Evolutionary conservation across 2,797 vertebrate genomes (phyloP).

Genomic region (Salarias fasciatus): DNA sequence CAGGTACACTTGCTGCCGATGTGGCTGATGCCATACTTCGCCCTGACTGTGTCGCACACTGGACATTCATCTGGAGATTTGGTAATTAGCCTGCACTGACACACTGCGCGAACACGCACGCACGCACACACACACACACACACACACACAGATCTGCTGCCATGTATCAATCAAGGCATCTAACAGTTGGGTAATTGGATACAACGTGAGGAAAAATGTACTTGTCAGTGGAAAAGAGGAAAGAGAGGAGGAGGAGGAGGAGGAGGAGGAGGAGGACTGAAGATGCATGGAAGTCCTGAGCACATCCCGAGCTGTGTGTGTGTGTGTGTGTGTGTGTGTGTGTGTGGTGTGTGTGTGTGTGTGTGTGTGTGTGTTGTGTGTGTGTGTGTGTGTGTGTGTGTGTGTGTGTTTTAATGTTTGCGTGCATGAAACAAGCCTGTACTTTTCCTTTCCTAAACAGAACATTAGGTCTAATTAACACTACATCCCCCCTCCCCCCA

Average conservation of each 20-base stretch:
- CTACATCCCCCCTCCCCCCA: background rate
- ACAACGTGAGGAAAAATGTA: conserved; percentile 60
- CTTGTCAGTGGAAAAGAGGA: conserved; percentile 46
- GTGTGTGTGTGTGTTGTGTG: conserved; percentile 4
- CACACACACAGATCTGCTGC: conserved; percentile 19
- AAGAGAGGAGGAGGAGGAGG: conserved; percentile 13
- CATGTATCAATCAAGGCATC: conserved; percentile 66
- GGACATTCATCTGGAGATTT: conserved; percentile 67
- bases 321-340: conserved; percentile 10
- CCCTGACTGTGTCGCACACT: conserved; percentile 35
- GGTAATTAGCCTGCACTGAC: conserved; percentile 59
- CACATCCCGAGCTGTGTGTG: background rate
- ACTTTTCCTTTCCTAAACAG: conserved; percentile 37
- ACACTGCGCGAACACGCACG: conserved; percentile 17
- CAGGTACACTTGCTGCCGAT: conserved; percentile 48
- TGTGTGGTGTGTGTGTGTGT: conserved; percentile 2
- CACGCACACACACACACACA: conserved; percentile 20
- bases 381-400: background rate
- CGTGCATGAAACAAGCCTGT: background rate
- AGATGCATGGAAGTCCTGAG: conserved; percentile 18
- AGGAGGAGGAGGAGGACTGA: conserved; percentile 15
- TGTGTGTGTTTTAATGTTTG: conserved; percentile 10
- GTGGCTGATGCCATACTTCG: conserved; percentile 40
- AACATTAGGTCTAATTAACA: conserved; percentile 50
- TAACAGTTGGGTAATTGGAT: conserved; percentile 71